Evolutionary conservation across 2,888 invertebrate genomes (phyloP).

Genomic region (Drosophila macrospina): DNA sequence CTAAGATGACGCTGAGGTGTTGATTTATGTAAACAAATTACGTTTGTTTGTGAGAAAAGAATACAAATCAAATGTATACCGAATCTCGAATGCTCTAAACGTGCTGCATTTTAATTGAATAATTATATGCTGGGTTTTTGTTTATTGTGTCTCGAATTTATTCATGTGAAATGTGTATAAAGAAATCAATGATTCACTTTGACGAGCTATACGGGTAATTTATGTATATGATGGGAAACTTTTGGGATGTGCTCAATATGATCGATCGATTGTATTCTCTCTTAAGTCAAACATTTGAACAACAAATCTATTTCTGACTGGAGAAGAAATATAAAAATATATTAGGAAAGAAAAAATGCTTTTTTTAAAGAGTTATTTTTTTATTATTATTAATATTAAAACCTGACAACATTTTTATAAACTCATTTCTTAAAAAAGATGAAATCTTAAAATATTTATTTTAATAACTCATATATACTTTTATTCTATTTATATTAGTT

Average conservation of each 20-base stretch:
- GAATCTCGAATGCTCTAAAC: conserved; percentile 50
- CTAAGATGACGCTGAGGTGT: conserved; percentile 36
- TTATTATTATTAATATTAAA: no score
- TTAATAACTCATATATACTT: no score
- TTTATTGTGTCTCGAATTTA: conserved; percentile 1
- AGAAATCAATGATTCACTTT: conserved; percentile 13
- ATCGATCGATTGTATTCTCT: conserved; percentile 1
- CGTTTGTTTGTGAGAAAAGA: conserved; percentile 11
- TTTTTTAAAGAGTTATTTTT: not conserved
- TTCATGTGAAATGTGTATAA: conserved; percentile 17
- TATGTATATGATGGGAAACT: conserved; percentile 16
- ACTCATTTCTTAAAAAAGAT: no score
- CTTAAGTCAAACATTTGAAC: not conserved
- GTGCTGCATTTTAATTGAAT: conserved; percentile 31
- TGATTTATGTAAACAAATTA: conserved; percentile 48
- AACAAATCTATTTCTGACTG: no score
- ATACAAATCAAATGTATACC: conserved; percentile 2
- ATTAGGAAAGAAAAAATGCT: no score
- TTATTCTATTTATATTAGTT: no score
- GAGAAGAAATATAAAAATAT: no score
- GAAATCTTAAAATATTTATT: no score
- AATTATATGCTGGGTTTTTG: conserved; percentile 2
- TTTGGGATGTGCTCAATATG: not conserved
- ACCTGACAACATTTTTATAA: no score
- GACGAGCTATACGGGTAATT: not conserved